Percentiles rank a stretch among this genome's conserved stretches.
These are phyloP conservation scores for Glareola pratincola DNA, from an alignment of 2,113 vertebrate species.

Conservation along the genomic window DNA sequence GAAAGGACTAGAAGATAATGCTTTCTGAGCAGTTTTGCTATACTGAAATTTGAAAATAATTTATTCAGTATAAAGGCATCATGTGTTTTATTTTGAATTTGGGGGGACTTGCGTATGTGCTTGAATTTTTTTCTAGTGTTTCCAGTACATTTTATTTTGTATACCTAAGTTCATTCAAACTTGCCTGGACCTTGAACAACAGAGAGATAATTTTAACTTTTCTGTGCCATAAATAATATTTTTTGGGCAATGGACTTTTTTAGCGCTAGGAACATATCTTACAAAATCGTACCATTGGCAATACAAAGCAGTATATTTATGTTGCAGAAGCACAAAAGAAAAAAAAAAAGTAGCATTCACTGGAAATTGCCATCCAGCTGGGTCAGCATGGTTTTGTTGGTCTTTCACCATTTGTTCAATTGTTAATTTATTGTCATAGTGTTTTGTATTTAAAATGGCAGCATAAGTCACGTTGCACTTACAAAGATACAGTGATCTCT, in stretches of 20 bases:
- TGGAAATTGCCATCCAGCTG: constrained; percentile 63
- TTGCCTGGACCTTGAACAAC: constrained; percentile 72
- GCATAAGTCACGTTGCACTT: constrained; percentile 67
- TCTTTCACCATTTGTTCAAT: constrained; percentile 63
- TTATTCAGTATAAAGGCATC: constrained; percentile 66
- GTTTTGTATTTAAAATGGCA: constrained; percentile 71
- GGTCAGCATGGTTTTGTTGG: constrained; percentile 60
- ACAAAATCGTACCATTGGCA: constrained; percentile 47
- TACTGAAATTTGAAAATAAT: constrained; percentile 55
- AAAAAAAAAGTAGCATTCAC: constrained; percentile 49
- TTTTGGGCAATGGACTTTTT: constrained; percentile 80
- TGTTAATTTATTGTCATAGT: constrained; percentile 78
- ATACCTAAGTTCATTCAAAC: constrained; percentile 71
- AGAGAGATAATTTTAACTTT: constrained; percentile 74
- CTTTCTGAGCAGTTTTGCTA: constrained; percentile 52
- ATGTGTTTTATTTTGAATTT: constrained; percentile 57
- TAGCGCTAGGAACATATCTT: constrained; percentile 68
- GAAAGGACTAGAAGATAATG: constrained; percentile 31
- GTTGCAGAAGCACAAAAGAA: constrained; percentile 72
- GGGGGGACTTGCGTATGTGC: constrained; percentile 49
- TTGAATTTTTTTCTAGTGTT: constrained; percentile 77
- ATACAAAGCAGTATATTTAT: constrained; percentile 66
- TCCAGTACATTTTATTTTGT: constrained; percentile 76
- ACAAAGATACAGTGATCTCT: constrained; percentile 70
- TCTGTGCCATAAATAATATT: constrained; percentile 80